These are phyloP conservation scores for Megathymus violae DNA, from an alignment of 1,140 invertebrate genomes.

Conservation along the genomic window DNA sequence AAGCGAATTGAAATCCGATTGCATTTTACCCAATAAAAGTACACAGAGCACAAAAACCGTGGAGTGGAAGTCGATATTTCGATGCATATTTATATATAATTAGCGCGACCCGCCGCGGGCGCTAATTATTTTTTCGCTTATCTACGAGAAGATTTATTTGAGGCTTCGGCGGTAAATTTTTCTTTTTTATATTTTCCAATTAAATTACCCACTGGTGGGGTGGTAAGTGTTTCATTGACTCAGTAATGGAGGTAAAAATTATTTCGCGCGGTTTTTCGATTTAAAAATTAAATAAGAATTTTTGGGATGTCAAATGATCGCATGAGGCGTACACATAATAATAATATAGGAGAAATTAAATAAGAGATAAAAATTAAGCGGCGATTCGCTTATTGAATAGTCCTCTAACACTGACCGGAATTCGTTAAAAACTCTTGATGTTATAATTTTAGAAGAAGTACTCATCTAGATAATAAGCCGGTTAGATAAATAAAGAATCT, in stretches of 20 bases:
- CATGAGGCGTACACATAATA: no score
- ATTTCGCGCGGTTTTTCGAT: conserved; percentile 10
- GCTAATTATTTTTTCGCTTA: conserved; percentile 49
- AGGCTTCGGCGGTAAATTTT: conserved; percentile 23
- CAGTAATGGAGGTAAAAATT: conserved; percentile 25
- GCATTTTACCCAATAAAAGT: no score
- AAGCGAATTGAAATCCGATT: no score
- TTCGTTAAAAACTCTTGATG: no score
- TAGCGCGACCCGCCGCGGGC: conserved; percentile 29
- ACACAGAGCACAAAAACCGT: conserved; percentile 19
- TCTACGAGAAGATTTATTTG: conserved; percentile 48
- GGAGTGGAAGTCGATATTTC: conserved; percentile 17
- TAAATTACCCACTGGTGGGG: conserved; percentile 20
- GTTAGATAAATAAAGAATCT: no score
- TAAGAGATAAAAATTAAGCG: no score
- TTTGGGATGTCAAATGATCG: no score
- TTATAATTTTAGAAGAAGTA: no score
- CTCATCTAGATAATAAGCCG: no score
- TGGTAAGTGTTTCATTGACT: conserved; percentile 32
- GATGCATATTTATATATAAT: conserved; percentile 40
- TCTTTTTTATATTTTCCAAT: conserved; percentile 30
- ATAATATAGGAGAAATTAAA: no score
- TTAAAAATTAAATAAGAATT: neutral
- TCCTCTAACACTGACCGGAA: no score
- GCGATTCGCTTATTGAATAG: no score